These are phyloP conservation scores for Agrotis clavis DNA, from an alignment of 2,888 invertebrate genomes.

Conservation along the genomic window DNA sequence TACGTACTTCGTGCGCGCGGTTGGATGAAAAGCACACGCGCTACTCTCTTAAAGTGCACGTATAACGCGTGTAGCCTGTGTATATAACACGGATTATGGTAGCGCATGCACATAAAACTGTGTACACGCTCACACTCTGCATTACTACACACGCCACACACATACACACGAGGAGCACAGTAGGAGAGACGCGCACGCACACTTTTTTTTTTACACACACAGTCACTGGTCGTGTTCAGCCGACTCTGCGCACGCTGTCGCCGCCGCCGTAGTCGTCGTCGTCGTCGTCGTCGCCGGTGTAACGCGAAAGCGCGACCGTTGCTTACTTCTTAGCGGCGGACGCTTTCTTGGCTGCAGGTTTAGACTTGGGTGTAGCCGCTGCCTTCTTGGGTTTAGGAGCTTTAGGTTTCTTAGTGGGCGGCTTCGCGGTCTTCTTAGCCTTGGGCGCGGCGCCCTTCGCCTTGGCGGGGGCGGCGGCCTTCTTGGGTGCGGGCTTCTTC, in stretches of 20 bases:
- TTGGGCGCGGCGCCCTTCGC: slow-evolving; percentile 69
- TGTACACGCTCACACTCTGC: too few relatives aligned
- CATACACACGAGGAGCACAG: too few relatives aligned
- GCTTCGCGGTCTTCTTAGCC: slow-evolving; percentile 70
- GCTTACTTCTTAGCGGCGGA: slow-evolving; percentile 61
- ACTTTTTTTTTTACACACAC: not conserved
- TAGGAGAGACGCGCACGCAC: not conserved
- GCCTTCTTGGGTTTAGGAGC: slow-evolving; percentile 80
- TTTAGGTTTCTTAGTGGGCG: slow-evolving; percentile 79
- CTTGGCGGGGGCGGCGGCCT: slow-evolving; percentile 62
- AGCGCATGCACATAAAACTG: not conserved
- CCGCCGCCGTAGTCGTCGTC: not conserved
- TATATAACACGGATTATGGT: too few relatives aligned
- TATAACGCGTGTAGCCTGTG: not conserved
- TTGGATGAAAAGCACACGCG: not conserved
- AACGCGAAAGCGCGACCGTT: slow-evolving; percentile 17
- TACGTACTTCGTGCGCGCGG: slow-evolving; percentile 1
- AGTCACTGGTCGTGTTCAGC: slow-evolving; percentile 78
- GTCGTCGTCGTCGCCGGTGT: slow-evolving; percentile 16
- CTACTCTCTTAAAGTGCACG: too few relatives aligned
- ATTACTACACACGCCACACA: not conserved
- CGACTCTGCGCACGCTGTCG: not conserved
- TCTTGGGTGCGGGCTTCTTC: slow-evolving; percentile 70
- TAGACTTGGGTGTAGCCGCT: slow-evolving; percentile 63
- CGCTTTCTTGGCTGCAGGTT: slow-evolving; percentile 63